phyloP scores from a whole-genome alignment of 1,140 invertebrate genomes.

The Nymphalis io region DNA sequence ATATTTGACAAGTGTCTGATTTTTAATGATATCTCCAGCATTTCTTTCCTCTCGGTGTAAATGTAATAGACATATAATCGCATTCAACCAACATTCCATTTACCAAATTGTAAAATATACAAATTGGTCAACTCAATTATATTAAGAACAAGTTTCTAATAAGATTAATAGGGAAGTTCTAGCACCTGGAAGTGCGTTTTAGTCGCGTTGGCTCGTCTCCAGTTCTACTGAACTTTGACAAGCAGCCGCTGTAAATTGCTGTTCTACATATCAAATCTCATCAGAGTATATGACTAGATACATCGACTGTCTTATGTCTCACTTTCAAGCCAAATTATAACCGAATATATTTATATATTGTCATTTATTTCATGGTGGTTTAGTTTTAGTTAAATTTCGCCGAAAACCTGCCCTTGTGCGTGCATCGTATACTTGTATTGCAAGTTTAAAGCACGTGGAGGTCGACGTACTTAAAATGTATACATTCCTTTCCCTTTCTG shows the following conservation, averaged over 20 bases:
- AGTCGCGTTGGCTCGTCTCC: conserved; percentile 66
- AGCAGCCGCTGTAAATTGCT: conserved; percentile 56
- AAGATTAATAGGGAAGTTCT: conserved; percentile 38
- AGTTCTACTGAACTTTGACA: conserved; percentile 79
- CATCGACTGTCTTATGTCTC: neutral
- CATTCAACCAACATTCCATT: too few relatives aligned
- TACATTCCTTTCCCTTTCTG: conserved; percentile 58
- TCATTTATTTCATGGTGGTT: neutral
- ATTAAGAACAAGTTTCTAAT: conserved; percentile 2
- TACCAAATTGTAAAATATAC: neutral
- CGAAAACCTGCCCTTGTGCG: conserved; percentile 12
- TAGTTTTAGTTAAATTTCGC: neutral
- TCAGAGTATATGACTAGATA: conserved; percentile 17
- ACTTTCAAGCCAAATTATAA: too few relatives aligned
- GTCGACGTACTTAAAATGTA: conserved; percentile 56
- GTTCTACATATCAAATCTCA: conserved; percentile 41
- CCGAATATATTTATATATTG: neutral
- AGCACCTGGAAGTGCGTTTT: conserved; percentile 68
- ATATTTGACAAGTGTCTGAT: too few relatives aligned
- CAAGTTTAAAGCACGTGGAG: conserved; percentile 49
- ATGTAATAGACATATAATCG: too few relatives aligned
- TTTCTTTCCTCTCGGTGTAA: too few relatives aligned
- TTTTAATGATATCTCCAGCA: too few relatives aligned
- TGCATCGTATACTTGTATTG: conserved; percentile 39
- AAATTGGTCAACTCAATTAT: conserved; percentile 2